phyloP scores from a whole-genome alignment of 35 echinoderm and acorn worm species.

The Nesometra sesokonis region DNA sequence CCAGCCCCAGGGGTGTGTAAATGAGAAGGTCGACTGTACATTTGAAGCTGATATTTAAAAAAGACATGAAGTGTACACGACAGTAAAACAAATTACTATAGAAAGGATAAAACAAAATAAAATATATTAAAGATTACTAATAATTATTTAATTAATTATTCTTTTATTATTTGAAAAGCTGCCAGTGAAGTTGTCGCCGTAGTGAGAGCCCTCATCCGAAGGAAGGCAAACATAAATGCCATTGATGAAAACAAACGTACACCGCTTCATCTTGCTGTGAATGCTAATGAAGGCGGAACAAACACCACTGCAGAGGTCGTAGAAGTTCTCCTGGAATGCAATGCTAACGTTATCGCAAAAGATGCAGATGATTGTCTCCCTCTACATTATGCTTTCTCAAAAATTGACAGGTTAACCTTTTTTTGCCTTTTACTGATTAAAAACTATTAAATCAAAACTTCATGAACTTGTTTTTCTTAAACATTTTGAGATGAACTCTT shows the following conservation, averaged over 20 bases:
- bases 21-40: no score
- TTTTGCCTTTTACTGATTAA: no score
- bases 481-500: no score
- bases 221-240: conserved; percentile 39
- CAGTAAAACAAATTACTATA: no score
- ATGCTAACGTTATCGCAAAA: conserved; percentile 55
- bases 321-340: conserved; percentile 55
- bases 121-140: neutral
- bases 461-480: no score
- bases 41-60: conserved; percentile 4
- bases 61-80: no score
- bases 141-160: neutral
- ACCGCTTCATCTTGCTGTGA: conserved; percentile 70
- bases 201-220: conserved; percentile 14
- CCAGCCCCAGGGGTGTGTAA: no score
- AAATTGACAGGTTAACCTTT: conserved; percentile 49
- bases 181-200: conserved; percentile 15
- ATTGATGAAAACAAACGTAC: conserved; percentile 48
- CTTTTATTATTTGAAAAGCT: neutral
- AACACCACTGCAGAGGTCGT: conserved; percentile 61
- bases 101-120: no score
- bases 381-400: conserved; percentile 88
- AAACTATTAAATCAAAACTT: no score
- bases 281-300: conserved; percentile 35
- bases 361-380: conserved; percentile 73